These are phyloP conservation scores for Cryptus armator DNA, from an alignment of 2,888 invertebrate species.

Conservation along the genomic window DNA sequence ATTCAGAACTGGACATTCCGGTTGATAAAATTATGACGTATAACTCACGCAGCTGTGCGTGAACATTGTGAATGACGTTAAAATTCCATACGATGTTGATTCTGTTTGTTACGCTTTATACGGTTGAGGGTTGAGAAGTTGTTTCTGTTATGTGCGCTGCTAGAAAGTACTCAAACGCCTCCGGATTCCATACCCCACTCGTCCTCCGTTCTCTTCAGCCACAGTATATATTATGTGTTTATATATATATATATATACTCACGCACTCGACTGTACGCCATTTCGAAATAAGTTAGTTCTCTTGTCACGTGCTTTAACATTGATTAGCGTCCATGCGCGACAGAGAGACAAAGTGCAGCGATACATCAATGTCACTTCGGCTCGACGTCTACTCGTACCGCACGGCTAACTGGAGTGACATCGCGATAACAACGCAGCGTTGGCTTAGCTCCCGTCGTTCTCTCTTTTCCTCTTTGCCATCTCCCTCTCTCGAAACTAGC, in stretches of 20 bases:
- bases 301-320: conserved; percentile 71
- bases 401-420: conserved; percentile 67
- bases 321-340: conserved; percentile 71
- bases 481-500: conserved; percentile 14
- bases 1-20: conserved; percentile 56
- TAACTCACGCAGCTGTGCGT: conserved; percentile 45
- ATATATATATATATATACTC: conserved; percentile 1
- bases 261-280: conserved; percentile 48
- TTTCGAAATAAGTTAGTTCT: conserved; percentile 70
- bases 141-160: conserved; percentile 25
- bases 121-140: conserved; percentile 33
- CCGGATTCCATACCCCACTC: conserved; percentile 21
- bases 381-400: conserved; percentile 50
- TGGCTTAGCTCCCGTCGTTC: conserved; percentile 18
- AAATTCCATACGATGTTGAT: conserved; percentile 33
- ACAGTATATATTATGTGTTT: conserved; percentile 13
- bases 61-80: conserved; percentile 36
- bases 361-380: conserved; percentile 71
- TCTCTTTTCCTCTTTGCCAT: conserved; percentile 13
- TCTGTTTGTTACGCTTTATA: not conserved
- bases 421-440: conserved; percentile 66
- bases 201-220: not conserved
- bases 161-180: conserved; percentile 27
- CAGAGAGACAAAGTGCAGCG: conserved; percentile 71
- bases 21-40: conserved; percentile 60